Base-by-base conservation (phyloP, 2,888 invertebrate species). In the Hypselothyrea guttata region DNA sequence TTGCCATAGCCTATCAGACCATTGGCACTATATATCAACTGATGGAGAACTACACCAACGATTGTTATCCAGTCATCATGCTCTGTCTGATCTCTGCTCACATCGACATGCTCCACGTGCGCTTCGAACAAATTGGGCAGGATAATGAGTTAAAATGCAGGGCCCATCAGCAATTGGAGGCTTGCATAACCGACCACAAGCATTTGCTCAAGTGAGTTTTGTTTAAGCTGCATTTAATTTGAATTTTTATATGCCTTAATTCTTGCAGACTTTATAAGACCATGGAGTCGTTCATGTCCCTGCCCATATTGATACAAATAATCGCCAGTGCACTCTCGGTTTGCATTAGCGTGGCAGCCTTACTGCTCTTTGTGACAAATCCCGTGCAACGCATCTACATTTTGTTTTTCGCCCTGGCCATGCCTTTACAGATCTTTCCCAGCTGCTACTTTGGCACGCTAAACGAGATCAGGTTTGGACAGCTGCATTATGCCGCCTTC, bases 161-260 rank as follows among this genome's bases (percentile, higher is more conserved):
- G 0, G 67, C 27, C 0, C 28, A 58, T 5, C 2, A 2, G 1
- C 28, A 86, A 9, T 53, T 87, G 7, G 69, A 75, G 9, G 53
- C 38, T 0, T 88, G 86, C 45, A 76, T 88, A 4, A 58, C 59
- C 1, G 85, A 86, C 65, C 85, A 87, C 49, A 69, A 83, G 22
- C 41, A 42, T 0, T 53, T 87, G 11, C 55, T 75, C 0, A 52
- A 76, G 75, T 75, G 16, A 3, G 67, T 62, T 7, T 7, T 12
- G 11, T 11, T 11, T 11, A 22, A 22, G 12, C 12, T 12, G 7
- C 1, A 12, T 34, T 11, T 12, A n/a, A n/a, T 3, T 3, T 5
- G 8, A 27, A 30, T 22, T 13, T 9, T 5, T n/a, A 27, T 22
- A 22, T 22, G 11, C 18, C 1, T 7, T 0, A 28, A 13, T 22